A percentile compares a stretch with the other conserved stretches of the same genome.
Evolutionary conservation across 2,797 vertebrate species (phyloP).

Genomic region (Lepus oiostolus): DNA sequence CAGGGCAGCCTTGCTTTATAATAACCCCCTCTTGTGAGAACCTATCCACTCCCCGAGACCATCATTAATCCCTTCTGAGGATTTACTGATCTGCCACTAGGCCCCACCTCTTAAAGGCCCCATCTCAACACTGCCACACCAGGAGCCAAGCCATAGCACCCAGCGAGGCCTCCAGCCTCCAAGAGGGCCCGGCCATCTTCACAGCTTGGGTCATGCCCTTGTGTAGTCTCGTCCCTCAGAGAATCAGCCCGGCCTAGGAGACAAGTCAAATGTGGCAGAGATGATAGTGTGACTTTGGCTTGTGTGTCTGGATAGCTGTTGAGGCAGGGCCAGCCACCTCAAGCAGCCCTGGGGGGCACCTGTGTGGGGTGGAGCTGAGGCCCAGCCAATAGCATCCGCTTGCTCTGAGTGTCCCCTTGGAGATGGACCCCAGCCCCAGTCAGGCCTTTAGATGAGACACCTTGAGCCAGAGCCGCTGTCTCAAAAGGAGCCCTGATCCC

Average conservation of each 20-base stretch:
- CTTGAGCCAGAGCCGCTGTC: background rate
- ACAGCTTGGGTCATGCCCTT: background rate
- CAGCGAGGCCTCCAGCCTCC: background rate
- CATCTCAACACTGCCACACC: too few relatives aligned
- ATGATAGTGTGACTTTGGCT: background rate
- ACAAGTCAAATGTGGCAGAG: background rate
- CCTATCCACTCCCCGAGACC: too few relatives aligned
- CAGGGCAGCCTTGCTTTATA: too few relatives aligned
- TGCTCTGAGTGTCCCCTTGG: background rate
- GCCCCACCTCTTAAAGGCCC: too few relatives aligned
- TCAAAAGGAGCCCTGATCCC: background rate
- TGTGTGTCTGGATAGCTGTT: too few relatives aligned
- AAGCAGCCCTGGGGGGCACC: background rate
- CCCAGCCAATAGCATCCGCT: background rate
- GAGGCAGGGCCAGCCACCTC: background rate
- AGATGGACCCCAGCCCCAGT: background rate
- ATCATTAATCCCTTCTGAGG: too few relatives aligned
- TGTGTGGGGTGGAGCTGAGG: background rate
- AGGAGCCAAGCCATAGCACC: too few relatives aligned
- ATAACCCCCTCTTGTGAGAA: too few relatives aligned
- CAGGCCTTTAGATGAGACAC: background rate
- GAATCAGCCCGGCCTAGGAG: background rate
- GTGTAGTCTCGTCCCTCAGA: background rate
- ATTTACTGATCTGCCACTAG: too few relatives aligned
- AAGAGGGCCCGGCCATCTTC: background rate